Percentiles rank a stretch among this genome's conserved stretches.
These are phyloP conservation scores for Margaritifera margaritifera DNA, from an alignment of 2,888 invertebrate genomes.

Conservation along the genomic window DNA sequence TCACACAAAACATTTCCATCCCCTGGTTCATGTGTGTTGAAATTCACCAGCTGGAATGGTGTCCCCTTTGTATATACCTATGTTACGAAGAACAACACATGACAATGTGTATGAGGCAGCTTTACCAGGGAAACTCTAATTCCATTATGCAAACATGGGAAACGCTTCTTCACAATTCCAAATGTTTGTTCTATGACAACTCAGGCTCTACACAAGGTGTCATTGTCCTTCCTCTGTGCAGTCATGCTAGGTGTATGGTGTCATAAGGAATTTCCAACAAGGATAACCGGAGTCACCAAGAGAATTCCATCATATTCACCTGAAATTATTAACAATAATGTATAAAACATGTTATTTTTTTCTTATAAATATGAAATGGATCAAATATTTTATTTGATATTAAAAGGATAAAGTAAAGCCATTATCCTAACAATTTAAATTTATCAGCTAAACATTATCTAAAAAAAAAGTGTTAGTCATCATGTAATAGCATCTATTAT, in stretches of 20 bases:
- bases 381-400: too few species aligned
- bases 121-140: slow-evolving; percentile 3
- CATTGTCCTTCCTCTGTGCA: slow-evolving; percentile 7
- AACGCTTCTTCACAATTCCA: slow-evolving; percentile 14
- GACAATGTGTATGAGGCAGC: slow-evolving; percentile 3
- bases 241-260: slow-evolving; percentile 8
- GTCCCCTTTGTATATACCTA: slow-evolving; percentile 5
- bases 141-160: slow-evolving; percentile 5
- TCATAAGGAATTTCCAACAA: slow-evolving; percentile 11
- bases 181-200: slow-evolving; percentile 21
- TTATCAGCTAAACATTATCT: too few species aligned
- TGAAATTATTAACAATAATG: neutral
- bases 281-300: slow-evolving; percentile 18
- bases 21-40: too few species aligned
- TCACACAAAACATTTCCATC: too few species aligned
- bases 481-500: too few species aligned
- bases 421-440: too few species aligned
- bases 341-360: too few species aligned
- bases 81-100: slow-evolving; percentile 14
- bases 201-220: slow-evolving; percentile 3
- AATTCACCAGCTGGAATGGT: neutral
- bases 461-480: too few species aligned
- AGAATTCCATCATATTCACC: slow-evolving; percentile 8
- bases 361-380: too few species aligned
- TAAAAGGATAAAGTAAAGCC: too few species aligned